Conservation (phyloP, 2,113 vertebrate species). For the Sterrhoptilus dennistouni region DNA sequence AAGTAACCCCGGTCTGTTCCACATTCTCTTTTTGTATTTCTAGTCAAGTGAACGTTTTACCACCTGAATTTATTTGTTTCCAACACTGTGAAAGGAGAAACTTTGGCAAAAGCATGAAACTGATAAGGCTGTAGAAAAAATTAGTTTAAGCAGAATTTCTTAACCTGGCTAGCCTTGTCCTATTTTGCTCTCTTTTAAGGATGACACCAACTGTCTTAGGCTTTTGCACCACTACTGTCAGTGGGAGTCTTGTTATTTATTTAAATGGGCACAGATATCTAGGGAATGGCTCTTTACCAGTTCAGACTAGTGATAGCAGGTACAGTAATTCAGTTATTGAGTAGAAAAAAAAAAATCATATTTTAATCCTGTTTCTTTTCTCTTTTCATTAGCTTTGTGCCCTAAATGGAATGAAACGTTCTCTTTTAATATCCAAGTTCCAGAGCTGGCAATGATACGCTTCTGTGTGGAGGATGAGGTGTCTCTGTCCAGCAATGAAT, state of each 20-base stretch:
- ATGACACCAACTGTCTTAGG: neutral
- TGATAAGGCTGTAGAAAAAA: neutral
- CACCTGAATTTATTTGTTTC: neutral
- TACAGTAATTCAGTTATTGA: neutral
- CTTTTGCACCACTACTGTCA: neutral
- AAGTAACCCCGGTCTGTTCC: neutral
- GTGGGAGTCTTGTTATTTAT: neutral
- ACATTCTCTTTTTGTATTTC: neutral
- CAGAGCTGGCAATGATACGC: slow-evolving; percentile 84
- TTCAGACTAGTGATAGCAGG: neutral
- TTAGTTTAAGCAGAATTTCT: neutral
- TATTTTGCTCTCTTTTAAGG: neutral
- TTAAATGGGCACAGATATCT: neutral
- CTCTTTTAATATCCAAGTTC: slow-evolving; percentile 78
- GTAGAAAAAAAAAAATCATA: neutral
- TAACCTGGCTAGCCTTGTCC: neutral
- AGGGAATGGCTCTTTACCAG: neutral
- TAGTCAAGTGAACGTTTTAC: neutral
- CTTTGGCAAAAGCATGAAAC: neutral
- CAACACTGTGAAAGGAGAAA: neutral
- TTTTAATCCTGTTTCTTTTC: neutral
- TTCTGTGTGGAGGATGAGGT: slow-evolving; percentile 81
- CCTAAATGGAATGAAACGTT: slow-evolving; percentile 83
- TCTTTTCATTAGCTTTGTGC: slow-evolving; percentile 74
- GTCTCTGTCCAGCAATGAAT: slow-evolving; percentile 75